Evolutionary conservation across 2,797 vertebrate genomes (phyloP).

Genomic region (Moxostoma hubbsi): DNA sequence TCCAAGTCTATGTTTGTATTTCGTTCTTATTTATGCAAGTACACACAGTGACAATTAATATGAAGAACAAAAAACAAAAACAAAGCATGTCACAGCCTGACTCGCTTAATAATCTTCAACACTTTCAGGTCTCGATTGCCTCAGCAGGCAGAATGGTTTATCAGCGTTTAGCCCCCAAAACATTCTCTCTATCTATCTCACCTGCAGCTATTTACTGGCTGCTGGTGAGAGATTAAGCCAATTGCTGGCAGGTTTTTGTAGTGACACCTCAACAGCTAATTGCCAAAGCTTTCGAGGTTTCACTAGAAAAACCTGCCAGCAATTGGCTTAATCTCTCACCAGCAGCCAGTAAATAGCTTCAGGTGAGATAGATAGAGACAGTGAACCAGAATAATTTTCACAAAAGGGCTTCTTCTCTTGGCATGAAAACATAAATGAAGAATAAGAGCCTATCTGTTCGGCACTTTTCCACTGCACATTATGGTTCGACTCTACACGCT

Average conservation of each 20-base stretch:
- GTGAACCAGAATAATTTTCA: conserved; percentile 43
- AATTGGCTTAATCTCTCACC: conserved; percentile 45
- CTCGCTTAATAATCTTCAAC: conserved; percentile 16
- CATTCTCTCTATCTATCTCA: conserved; percentile 29
- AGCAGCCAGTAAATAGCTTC: conserved; percentile 60
- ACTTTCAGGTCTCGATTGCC: conserved; percentile 19
- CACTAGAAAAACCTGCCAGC: conserved; percentile 53
- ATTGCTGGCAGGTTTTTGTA: conserved; percentile 52
- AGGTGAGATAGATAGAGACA: conserved; percentile 43
- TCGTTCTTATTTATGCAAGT: neutral
- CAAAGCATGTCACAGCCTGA: conserved; percentile 23
- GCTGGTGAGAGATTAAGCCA: conserved; percentile 42
- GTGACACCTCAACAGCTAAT: conserved; percentile 50
- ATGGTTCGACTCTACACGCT: too few relatives aligned
- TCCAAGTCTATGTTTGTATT: neutral
- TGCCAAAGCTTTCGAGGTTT: conserved; percentile 51
- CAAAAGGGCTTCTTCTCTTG: conserved; percentile 51
- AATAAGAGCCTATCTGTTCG: conserved; percentile 72
- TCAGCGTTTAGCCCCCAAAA: conserved; percentile 37
- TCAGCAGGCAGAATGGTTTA: conserved; percentile 47
- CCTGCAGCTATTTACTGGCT: conserved; percentile 62
- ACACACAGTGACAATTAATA: conserved; percentile 1
- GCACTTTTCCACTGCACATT: too few relatives aligned
- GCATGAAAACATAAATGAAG: conserved; percentile 60
- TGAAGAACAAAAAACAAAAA: conserved; percentile 9